Conservation (phyloP, 2,113 vertebrate genomes). For the Phyllostomus hastatus region DNA sequence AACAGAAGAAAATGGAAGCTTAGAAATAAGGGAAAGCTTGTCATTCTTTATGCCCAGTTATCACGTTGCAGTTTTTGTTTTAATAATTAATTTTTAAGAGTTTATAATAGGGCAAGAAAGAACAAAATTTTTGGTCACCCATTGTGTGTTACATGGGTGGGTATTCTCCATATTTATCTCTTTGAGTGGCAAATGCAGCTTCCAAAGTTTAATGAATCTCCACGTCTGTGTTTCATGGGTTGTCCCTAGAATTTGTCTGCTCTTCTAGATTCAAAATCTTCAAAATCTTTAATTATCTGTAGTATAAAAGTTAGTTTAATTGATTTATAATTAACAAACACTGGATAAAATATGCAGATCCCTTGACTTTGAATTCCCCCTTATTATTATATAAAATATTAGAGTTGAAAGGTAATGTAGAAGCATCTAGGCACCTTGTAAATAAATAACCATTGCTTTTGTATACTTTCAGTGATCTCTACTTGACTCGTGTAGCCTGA, state of each 20-base stretch:
- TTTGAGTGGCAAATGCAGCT: not conserved
- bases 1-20: not conserved
- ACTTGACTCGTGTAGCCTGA: not conserved
- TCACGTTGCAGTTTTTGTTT: not conserved
- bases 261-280: not conserved
- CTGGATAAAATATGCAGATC: not conserved
- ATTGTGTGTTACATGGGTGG: not conserved
- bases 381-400: not conserved
- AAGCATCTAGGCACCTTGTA: not conserved
- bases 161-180: not conserved
- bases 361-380: not conserved
- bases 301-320: not conserved
- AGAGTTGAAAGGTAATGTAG: not conserved
- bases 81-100: not conserved
- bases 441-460: not conserved
- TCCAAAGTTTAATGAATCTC: not conserved
- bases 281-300: not conserved
- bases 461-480: not conserved
- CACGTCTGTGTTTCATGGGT: not conserved
- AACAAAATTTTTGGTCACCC: not conserved
- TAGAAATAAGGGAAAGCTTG: not conserved
- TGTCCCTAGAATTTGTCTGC: not conserved
- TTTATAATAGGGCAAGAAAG: not conserved
- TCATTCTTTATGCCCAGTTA: not conserved
- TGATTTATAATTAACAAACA: not conserved